Evolutionary conservation across 2,888 invertebrate species (phyloP).

Genomic region (Sesamia inferens): DNA sequence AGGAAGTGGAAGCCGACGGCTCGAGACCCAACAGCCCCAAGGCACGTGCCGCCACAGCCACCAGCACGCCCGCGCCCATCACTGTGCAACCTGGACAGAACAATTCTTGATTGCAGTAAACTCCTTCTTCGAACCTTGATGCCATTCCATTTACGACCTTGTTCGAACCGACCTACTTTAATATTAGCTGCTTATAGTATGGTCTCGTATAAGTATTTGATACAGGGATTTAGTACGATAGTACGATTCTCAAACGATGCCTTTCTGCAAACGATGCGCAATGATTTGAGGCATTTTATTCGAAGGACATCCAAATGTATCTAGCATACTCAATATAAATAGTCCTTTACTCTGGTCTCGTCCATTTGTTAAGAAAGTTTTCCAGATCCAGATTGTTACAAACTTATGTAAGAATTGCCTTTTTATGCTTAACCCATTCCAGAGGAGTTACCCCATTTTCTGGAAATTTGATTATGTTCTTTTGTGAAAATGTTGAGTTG

Average conservation of each 20-base stretch:
- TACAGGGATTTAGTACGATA: constrained; percentile 53
- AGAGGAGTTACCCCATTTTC: constrained; percentile 15
- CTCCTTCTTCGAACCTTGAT: constrained; percentile 29
- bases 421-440: constrained; percentile 20
- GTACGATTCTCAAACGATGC: constrained; percentile 34
- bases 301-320: constrained; percentile 12
- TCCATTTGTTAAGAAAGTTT: constrained; percentile 14
- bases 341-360: not conserved
- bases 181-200: constrained; percentile 31
- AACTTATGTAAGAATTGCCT: constrained; percentile 16
- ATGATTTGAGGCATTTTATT: constrained; percentile 7
- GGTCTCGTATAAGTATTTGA: constrained; percentile 36
- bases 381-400: constrained; percentile 1
- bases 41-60: constrained; percentile 69
- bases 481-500: constrained; percentile 5
- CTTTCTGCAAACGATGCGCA: constrained; percentile 13
- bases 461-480: constrained; percentile 13
- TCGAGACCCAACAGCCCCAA: constrained; percentile 69
- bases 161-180: constrained; percentile 37
- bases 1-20: constrained; percentile 76
- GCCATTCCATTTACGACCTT: constrained; percentile 46
- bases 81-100: constrained; percentile 85
- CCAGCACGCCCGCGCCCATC: constrained; percentile 82
- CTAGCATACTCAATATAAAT: constrained; percentile 11
- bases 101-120: constrained; percentile 70